Evolutionary conservation across 2,888 invertebrate genomes (phyloP).

Genomic region (Cactoblastis cactorum): DNA sequence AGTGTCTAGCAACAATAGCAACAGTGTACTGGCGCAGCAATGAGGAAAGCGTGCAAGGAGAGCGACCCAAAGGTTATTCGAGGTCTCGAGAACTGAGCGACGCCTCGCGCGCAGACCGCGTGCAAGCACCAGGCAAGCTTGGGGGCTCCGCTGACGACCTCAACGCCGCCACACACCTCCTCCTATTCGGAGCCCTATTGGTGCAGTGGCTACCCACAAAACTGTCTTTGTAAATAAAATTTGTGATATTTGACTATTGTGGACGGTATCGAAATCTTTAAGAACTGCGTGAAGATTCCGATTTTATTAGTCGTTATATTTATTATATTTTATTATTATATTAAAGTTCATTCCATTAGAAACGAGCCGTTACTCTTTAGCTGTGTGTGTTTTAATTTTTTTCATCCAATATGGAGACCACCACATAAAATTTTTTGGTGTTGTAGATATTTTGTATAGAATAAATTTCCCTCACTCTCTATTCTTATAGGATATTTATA

Average conservation of each 20-base stretch:
- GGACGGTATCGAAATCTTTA: not conserved
- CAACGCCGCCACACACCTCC: conserved; percentile 27
- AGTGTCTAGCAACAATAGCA: conserved; percentile 92
- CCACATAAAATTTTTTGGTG: no score
- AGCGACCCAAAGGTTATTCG: conserved; percentile 85
- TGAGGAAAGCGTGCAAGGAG: conserved; percentile 91
- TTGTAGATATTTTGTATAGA: no score
- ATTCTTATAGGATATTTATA: no score
- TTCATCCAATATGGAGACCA: not conserved
- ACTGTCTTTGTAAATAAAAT: not conserved
- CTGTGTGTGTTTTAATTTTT: not conserved
- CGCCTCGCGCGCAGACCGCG: conserved; percentile 85
- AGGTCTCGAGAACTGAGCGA: conserved; percentile 87
- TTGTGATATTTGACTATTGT: conserved; percentile 9
- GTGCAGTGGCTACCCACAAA: conserved; percentile 26
- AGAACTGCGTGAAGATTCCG: no score
- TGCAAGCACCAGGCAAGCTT: conserved; percentile 81
- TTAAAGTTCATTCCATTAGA: conserved; percentile 5
- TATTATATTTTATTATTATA: not conserved
- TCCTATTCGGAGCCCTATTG: conserved; percentile 30
- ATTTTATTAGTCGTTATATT: no score
- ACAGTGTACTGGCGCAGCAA: conserved; percentile 92
- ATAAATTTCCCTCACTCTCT: no score
- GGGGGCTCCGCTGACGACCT: conserved; percentile 37
- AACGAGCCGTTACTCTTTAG: not conserved